These are phyloP conservation scores for Spicauda simplicius DNA, from an alignment of 2,888 invertebrate species.

Conservation along the genomic window DNA sequence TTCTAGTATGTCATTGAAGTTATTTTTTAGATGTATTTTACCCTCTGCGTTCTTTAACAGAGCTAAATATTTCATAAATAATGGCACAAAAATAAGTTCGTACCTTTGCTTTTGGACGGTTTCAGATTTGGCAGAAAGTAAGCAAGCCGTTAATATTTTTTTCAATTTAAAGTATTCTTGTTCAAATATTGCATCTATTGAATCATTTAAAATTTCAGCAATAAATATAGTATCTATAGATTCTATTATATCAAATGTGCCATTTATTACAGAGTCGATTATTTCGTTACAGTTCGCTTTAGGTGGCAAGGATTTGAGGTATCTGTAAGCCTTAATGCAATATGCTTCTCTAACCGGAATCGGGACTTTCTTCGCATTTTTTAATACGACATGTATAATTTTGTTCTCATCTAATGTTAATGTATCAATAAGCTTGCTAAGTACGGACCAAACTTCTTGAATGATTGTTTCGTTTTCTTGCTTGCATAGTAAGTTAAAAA, in stretches of 20 bases:
- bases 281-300: slow-evolving; percentile 42
- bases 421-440: slow-evolving; percentile 60
- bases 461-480: slow-evolving; percentile 51
- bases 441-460: slow-evolving; percentile 55
- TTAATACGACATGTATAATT: slow-evolving; percentile 56
- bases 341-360: slow-evolving; percentile 51
- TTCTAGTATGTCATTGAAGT: slow-evolving; percentile 45
- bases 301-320: slow-evolving; percentile 52
- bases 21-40: slow-evolving; percentile 39
- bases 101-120: slow-evolving; percentile 54
- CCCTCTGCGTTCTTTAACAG: slow-evolving; percentile 38
- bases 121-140: slow-evolving; percentile 53
- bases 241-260: slow-evolving; percentile 55
- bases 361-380: slow-evolving; percentile 52
- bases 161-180: slow-evolving; percentile 33
- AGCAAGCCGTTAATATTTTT: slow-evolving; percentile 52
- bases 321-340: slow-evolving; percentile 58
- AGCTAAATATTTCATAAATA: slow-evolving; percentile 51
- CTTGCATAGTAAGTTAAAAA: slow-evolving; percentile 56
- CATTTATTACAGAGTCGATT: slow-evolving; percentile 41
- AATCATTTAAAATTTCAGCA: slow-evolving; percentile 51
- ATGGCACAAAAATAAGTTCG: slow-evolving; percentile 53
- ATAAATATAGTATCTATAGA: slow-evolving; percentile 54
- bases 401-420: slow-evolving; percentile 62
- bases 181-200: slow-evolving; percentile 50